Conservation (phyloP, 2,797 vertebrate species). For the Dallia pectoralis region DNA sequence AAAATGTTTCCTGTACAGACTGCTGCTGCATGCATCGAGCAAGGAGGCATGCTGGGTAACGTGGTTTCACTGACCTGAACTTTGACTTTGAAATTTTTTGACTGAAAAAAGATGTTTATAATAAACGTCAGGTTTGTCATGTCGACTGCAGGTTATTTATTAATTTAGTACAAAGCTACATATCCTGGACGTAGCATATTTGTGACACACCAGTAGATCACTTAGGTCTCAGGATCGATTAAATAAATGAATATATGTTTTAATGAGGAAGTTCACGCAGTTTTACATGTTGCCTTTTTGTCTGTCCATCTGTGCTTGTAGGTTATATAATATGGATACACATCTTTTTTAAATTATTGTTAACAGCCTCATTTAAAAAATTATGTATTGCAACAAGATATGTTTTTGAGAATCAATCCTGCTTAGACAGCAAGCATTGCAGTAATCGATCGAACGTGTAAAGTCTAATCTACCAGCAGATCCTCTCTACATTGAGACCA, state of each 20-base stretch:
- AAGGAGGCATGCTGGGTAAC: conserved; percentile 28
- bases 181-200: background rate
- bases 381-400: too few species aligned
- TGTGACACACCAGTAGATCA: background rate
- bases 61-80: conserved; percentile 89
- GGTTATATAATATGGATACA: too few species aligned
- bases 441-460: too few species aligned
- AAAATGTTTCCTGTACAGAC: background rate
- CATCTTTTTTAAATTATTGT: too few species aligned
- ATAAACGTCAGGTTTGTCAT: background rate
- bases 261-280: too few species aligned
- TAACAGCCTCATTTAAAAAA: too few species aligned
- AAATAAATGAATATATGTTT: background rate
- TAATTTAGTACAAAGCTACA: background rate
- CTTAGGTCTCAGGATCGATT: background rate
- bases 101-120: conserved; percentile 75
- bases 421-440: too few species aligned
- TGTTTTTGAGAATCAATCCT: too few species aligned
- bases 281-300: too few species aligned
- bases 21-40: conserved; percentile 25
- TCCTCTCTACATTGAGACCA: too few species aligned
- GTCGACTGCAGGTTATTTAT: conserved; percentile 2
- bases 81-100: conserved; percentile 98
- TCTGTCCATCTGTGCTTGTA: too few species aligned
- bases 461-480: too few species aligned